These are phyloP conservation scores for Neolamprologus toae DNA, from an alignment of 2,113 vertebrate species.

Conservation along the genomic window DNA sequence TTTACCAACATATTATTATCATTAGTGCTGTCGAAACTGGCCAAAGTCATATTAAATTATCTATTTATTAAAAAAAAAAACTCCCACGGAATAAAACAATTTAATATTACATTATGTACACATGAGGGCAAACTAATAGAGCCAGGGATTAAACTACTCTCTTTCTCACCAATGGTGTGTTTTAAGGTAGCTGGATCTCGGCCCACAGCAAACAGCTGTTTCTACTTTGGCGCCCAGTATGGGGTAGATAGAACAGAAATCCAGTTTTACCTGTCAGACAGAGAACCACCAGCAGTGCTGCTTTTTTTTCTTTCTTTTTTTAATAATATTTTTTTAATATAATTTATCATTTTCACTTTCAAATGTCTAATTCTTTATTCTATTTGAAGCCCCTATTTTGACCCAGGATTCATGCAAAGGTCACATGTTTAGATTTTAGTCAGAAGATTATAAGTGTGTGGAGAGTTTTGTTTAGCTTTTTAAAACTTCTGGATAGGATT, in stretches of 20 bases:
- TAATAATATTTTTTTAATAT: not conserved
- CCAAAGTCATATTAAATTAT: not conserved
- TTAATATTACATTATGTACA: not conserved
- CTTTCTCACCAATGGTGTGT: not conserved
- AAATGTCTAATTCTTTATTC: not conserved
- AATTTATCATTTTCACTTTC: not conserved
- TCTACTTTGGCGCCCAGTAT: not conserved
- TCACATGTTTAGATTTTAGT: not conserved
- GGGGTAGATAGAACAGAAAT: not conserved
- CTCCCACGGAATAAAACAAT: not conserved
- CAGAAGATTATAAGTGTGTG: not conserved
- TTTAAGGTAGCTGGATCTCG: not conserved
- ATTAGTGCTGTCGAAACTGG: not conserved
- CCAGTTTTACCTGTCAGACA: not conserved
- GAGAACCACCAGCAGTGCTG: not conserved
- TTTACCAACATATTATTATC: not conserved
- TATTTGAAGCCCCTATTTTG: not conserved
- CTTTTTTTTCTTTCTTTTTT: not conserved
- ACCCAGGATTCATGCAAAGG: not conserved
- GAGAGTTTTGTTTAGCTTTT: not conserved
- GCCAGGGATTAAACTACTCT: not conserved
- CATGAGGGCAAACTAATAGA: not conserved
- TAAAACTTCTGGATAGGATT: not conserved
- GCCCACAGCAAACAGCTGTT: not conserved
- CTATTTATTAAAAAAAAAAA: accelerated